Evolutionary conservation across 1,140 invertebrate species (phyloP).

Genomic region (Helicorthomorpha holstii): DNA sequence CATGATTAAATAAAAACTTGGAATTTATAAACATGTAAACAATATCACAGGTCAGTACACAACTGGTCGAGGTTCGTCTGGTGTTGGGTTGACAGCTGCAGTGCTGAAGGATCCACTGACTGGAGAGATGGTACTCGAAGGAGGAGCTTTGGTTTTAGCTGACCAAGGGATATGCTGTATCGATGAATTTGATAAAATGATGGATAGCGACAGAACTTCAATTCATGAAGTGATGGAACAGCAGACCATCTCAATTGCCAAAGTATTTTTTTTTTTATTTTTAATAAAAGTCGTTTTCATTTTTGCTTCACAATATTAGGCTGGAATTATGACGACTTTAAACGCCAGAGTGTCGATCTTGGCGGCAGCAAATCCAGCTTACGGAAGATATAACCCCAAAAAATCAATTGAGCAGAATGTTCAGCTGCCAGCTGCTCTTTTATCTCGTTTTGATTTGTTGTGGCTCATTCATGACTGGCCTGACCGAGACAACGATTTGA

Average conservation of each 20-base stretch:
- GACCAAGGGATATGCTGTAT: conserved; percentile 97
- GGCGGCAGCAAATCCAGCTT: conserved; percentile 97
- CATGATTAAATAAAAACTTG: too few relatives aligned
- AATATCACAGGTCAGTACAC: conserved; percentile 60
- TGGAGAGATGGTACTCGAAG: conserved; percentile 93
- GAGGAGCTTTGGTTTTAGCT: conserved; percentile 92
- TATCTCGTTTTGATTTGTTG: conserved; percentile 93
- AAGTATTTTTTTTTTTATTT: conserved; percentile 34
- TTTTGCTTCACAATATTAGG: conserved; percentile 30
- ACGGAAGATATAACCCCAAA: conserved; percentile 92
- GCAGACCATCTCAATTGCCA: conserved; percentile 98
- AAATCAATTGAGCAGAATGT: conserved; percentile 93
- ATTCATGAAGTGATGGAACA: conserved; percentile 99
- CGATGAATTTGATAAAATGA: conserved; percentile 99
- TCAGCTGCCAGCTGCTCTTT: conserved; percentile 88
- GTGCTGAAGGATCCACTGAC: conserved; percentile 96
- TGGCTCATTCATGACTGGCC: conserved; percentile 95
- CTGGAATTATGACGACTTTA: conserved; percentile 93
- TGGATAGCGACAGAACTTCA: conserved; percentile 82
- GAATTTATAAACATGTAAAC: background rate
- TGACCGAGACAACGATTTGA: conserved; percentile 79
- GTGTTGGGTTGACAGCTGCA: conserved; percentile 94
- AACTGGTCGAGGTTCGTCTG: conserved; percentile 89
- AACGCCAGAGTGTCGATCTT: conserved; percentile 95
- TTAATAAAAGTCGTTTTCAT: background rate